phyloP scores from a whole-genome alignment of 1,140 invertebrate species.

The Phortica variegata region DNA sequence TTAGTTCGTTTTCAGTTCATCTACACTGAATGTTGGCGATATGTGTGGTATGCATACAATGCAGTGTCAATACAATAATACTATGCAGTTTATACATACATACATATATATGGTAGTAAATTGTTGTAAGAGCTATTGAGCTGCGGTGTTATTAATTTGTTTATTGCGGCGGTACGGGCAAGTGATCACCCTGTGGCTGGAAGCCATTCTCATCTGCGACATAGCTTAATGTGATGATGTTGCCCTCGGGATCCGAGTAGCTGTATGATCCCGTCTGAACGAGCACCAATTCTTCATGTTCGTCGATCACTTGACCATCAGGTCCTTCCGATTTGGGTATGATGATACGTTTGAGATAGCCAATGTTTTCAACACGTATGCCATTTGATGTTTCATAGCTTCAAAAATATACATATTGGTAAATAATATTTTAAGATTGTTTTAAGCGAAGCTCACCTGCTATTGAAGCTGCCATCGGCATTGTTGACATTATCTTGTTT shows the following conservation, averaged over 20 bases:
- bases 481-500: constrained; percentile 55
- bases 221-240: constrained; percentile 69
- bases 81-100: constrained; percentile 33
- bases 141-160: background rate
- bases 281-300: constrained; percentile 60
- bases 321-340: constrained; percentile 57
- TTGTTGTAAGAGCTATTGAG: background rate
- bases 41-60: constrained; percentile 32
- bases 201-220: constrained; percentile 75
- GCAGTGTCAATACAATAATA: too few relatives aligned
- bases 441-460: constrained; percentile 30
- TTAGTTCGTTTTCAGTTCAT: background rate
- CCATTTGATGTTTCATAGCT: constrained; percentile 68
- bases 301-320: constrained; percentile 59
- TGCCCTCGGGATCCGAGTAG: constrained; percentile 74
- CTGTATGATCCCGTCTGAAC: constrained; percentile 66
- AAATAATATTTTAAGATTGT: background rate
- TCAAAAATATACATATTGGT: background rate
- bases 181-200: constrained; percentile 60
- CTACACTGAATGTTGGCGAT: constrained; percentile 19
- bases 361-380: constrained; percentile 64
- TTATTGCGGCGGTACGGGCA: constrained; percentile 64
- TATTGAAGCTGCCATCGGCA: constrained; percentile 53
- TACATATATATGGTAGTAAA: constrained; percentile 10
- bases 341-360: constrained; percentile 62